Conservation (phyloP, 2,113 vertebrate genomes). For the Syngnathus scovelli region DNA sequence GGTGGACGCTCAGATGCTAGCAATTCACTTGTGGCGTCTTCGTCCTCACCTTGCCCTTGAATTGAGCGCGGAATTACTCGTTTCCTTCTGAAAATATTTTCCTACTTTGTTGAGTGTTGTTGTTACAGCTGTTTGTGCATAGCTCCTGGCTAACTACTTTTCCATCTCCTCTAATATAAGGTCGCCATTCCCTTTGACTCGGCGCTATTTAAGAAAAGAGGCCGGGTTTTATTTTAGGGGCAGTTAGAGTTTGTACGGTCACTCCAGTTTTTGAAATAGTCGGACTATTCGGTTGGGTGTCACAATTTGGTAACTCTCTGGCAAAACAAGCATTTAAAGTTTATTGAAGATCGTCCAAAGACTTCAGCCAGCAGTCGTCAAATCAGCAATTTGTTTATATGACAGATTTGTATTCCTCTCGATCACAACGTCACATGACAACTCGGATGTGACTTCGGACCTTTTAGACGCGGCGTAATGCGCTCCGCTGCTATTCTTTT, state of each 20-base stretch:
- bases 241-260: background rate
- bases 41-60: constrained; percentile 48
- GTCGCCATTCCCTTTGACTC: constrained; percentile 53
- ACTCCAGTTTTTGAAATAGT: background rate
- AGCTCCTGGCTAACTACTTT: constrained; percentile 50
- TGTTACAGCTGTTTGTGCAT: constrained; percentile 68
- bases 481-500: constrained; percentile 13
- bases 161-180: constrained; percentile 55
- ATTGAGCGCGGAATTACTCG: constrained; percentile 63
- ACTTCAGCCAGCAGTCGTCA: no score
- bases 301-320: no score
- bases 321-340: no score
- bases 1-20: constrained; percentile 32
- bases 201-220: constrained; percentile 49
- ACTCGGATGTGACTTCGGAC: background rate
- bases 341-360: no score
- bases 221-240: background rate
- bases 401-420: background rate
- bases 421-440: background rate
- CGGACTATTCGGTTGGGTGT: background rate
- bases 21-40: constrained; percentile 52
- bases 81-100: constrained; percentile 72
- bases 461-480: background rate
- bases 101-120: constrained; percentile 68
- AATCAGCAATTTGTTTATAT: background rate